These are phyloP conservation scores for Ichneumoninae sp. DNA, from an alignment of 2,888 invertebrate species.

Conservation along the genomic window DNA sequence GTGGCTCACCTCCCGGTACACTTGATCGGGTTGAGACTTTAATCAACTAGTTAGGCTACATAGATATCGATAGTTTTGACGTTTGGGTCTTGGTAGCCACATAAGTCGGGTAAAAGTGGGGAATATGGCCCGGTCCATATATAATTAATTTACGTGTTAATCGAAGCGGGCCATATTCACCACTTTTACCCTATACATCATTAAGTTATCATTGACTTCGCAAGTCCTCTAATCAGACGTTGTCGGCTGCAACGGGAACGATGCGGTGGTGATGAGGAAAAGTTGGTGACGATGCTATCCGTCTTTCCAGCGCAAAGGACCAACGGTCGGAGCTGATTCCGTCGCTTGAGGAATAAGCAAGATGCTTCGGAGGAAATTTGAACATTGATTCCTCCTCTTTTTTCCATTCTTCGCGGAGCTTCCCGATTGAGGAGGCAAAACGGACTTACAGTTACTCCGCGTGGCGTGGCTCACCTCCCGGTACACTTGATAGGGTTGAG, in stretches of 20 bases:
- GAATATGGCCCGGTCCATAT: no score
- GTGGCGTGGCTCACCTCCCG: not conserved
- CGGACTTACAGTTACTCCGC: not conserved
- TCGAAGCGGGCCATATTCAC: no score
- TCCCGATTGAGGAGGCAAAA: not conserved
- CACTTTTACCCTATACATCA: no score
- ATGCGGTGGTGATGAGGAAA: no score
- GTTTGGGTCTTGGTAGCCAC: not conserved
- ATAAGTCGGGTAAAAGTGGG: no score
- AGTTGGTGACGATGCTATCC: no score
- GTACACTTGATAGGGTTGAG: not conserved
- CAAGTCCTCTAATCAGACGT: no score
- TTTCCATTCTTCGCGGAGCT: not conserved
- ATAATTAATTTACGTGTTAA: no score
- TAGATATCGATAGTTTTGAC: slow-evolving; percentile 4
- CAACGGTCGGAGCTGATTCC: not conserved
- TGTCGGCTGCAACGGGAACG: no score
- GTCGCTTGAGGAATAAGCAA: not conserved
- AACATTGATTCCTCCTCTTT: not conserved
- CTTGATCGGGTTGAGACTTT: not conserved
- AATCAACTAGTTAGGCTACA: slow-evolving; percentile 2
- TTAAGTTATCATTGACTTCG: no score
- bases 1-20: not conserved
- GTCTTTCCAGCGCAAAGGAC: no score
- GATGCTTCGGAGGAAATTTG: not conserved